Evolutionary conservation across 2,888 invertebrate genomes (phyloP).

Genomic region (Poecilus cupreus): DNA sequence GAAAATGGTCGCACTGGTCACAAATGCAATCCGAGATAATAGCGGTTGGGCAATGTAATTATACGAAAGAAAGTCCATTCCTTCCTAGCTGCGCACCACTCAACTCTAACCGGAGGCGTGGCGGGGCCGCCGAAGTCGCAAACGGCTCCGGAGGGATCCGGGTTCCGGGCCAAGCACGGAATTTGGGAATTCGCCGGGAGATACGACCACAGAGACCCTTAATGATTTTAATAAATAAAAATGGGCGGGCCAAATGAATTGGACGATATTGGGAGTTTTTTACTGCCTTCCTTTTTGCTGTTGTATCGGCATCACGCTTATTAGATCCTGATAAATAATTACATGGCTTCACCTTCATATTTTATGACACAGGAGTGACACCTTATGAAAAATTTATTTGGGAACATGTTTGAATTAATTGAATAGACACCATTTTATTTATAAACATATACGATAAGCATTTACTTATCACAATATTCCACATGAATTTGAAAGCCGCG

Average conservation of each 20-base stretch:
- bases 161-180: neutral
- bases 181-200: neutral
- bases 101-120: neutral
- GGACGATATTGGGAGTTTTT: conserved; percentile 20
- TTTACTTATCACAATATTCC: too few species aligned
- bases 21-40: conserved; percentile 8
- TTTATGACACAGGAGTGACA: neutral
- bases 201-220: neutral
- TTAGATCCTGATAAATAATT: neutral
- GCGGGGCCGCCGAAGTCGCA: neutral
- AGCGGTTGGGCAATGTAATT: conserved; percentile 28
- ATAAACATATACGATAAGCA: too few species aligned
- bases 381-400: neutral
- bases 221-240: conserved; percentile 43
- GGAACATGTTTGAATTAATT: too few species aligned
- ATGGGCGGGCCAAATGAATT: conserved; percentile 14
- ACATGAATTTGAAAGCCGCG: too few species aligned
- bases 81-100: neutral
- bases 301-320: neutral
- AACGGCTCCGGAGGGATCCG: neutral
- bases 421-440: too few species aligned
- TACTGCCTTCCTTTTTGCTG: neutral
- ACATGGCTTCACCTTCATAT: neutral
- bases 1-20: conserved; percentile 5
- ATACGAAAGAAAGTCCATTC: neutral